phyloP scores from a whole-genome alignment of 2,888 invertebrate genomes.

The Drymonia ruficornis region DNA sequence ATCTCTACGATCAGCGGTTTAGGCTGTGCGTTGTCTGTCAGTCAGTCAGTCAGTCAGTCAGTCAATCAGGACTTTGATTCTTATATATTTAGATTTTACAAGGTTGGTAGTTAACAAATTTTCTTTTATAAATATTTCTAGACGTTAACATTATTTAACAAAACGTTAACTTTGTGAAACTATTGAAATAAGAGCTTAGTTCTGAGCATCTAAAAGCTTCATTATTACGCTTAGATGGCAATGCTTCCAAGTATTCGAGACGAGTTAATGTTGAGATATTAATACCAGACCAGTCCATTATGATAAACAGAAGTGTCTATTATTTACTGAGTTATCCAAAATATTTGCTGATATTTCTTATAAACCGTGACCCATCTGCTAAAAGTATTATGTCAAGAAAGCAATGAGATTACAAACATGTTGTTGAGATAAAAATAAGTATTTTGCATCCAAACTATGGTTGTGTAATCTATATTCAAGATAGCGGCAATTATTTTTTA shows the following conservation, averaged over 20 bases:
- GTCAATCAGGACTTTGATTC: too few relatives aligned
- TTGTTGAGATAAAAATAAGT: not conserved
- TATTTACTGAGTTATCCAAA: not conserved
- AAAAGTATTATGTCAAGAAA: too few relatives aligned
- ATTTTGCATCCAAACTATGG: not conserved
- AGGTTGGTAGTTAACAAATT: conserved; percentile 23
- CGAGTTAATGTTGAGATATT: conserved; percentile 10
- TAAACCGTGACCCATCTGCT: too few relatives aligned
- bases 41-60: too few relatives aligned
- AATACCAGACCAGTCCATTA: not conserved
- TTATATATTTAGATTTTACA: too few relatives aligned
- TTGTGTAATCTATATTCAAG: not conserved
- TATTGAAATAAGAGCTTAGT: conserved; percentile 28
- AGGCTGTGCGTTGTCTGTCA: too few relatives aligned
- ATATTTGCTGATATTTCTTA: too few relatives aligned
- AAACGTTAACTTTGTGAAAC: conserved; percentile 26
- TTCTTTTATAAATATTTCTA: conserved; percentile 16
- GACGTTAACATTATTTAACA: conserved; percentile 16
- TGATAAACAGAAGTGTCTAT: not conserved
- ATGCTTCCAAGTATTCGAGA: conserved; percentile 20
- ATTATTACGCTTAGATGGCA: conserved; percentile 23
- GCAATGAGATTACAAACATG: too few relatives aligned
- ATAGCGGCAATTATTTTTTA: not conserved
- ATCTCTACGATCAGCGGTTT: too few relatives aligned
- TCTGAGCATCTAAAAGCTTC: conserved; percentile 18